Conservation (phyloP, 2,888 invertebrate genomes). For the Lydus trimaculatus region DNA sequence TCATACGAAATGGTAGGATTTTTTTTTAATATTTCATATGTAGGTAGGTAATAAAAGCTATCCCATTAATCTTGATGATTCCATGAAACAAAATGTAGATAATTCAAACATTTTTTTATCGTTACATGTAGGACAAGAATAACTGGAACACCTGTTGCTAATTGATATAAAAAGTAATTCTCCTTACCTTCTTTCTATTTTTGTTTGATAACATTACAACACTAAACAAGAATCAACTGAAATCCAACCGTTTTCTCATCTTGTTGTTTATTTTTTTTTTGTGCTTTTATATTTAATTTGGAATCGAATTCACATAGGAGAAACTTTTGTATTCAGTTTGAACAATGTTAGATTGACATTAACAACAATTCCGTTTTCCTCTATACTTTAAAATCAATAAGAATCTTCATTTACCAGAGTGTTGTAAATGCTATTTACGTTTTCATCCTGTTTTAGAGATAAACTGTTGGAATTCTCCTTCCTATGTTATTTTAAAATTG, state of each 20-base stretch:
- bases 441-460: not conserved
- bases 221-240: not conserved
- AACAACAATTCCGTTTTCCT: not conserved
- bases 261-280: not conserved
- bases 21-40: not conserved
- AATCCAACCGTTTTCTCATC: too few species aligned
- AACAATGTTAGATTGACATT: not conserved
- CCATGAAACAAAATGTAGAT: not conserved
- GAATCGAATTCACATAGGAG: not conserved
- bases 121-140: not conserved
- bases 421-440: not conserved
- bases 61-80: conserved; percentile 6
- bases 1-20: not conserved
- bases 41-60: conserved; percentile 7
- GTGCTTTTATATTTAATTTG: not conserved
- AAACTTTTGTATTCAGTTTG: not conserved
- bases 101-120: not conserved
- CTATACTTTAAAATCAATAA: not conserved
- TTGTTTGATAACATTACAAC: not conserved
- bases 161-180: not conserved
- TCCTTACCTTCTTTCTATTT: not conserved
- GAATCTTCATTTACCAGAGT: not conserved
- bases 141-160: conserved; percentile 5
- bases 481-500: too few species aligned
- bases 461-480: not conserved